phyloP scores from a whole-genome alignment of 2,888 invertebrate species.

The Apotomis betuletana region DNA sequence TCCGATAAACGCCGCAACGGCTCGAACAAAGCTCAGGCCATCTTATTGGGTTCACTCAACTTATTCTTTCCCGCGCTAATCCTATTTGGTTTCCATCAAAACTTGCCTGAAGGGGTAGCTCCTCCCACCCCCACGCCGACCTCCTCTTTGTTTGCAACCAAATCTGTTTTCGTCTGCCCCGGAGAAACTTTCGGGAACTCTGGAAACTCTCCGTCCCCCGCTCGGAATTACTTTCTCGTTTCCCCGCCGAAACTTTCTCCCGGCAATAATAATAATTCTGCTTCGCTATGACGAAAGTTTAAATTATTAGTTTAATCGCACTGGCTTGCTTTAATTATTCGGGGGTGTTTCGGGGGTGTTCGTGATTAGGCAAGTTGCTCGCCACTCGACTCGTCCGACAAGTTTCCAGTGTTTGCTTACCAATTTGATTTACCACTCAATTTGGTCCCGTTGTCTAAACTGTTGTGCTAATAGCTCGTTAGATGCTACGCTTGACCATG shows the following conservation, averaged over 20 bases:
- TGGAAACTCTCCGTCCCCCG: constrained; percentile 59
- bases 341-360: constrained; percentile 44
- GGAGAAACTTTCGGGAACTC: constrained; percentile 72
- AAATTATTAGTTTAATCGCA: constrained; percentile 82
- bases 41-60: constrained; percentile 66
- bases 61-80: constrained; percentile 79
- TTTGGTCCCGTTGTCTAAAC: constrained; percentile 57
- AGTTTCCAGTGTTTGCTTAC: constrained; percentile 62
- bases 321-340: constrained; percentile 76
- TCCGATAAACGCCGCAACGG: constrained; percentile 45
- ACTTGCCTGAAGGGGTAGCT: constrained; percentile 74
- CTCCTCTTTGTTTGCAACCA: constrained; percentile 74
- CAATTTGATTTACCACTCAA: constrained; percentile 64
- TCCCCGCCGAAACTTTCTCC: constrained; percentile 69
- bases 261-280: constrained; percentile 79
- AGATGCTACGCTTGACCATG: constrained; percentile 9
- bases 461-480: constrained; percentile 45
- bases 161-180: constrained; percentile 79
- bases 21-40: constrained; percentile 58
- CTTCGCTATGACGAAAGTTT: constrained; percentile 79
- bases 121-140: constrained; percentile 47
- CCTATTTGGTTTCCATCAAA: constrained; percentile 82
- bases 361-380: constrained; percentile 63
- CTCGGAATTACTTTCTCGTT: constrained; percentile 79
- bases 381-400: constrained; percentile 52